Evolutionary conservation across 2,888 invertebrate genomes (phyloP), one percentile per base, ranked within the genome.

Genomic region (Patella caerulea): DNA sequence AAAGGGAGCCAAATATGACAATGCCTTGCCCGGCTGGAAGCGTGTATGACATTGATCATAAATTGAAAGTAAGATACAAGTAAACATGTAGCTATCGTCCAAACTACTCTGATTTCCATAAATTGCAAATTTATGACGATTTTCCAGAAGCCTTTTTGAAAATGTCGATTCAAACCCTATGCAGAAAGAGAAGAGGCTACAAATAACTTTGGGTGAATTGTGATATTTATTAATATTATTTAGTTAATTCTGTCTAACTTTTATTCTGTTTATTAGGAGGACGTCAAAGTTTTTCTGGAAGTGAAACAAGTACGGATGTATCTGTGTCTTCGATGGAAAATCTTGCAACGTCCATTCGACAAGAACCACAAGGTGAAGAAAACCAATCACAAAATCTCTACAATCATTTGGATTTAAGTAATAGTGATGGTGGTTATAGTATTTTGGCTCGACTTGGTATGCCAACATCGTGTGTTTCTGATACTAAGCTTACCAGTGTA

Each of bases 291-390:
- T 93, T 96, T 85, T 96, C 96, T 85, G 96, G 96, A 59, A 96
- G 96, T 91, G 97, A 97, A 92, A 96, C 96, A 7, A 90, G 90
- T 82, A 90, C 90, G 17, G 96, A 97, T 93, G 95, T 96, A 78
- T 96, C 96, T 17, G 84, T 90, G 73, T 96, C 96, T 4, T 97
- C 96, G 19, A 96, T 95, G 86, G 97, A 97, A 92, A 97, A 97
- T 92, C 92, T 97, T 82, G 96, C 89, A 24, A 85, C 86, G 2
- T 85, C 85, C 45, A 85, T 85, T 71, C 93, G 97, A 59, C 97
- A 97, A 88, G 97, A 97, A 90, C 97, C 97, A 0, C 97, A 97
- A 91, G 97, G 97, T 0, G 96, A 97, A 92, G 97, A 97, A 92
- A 88, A 88, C 72, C 85, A 86, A 53, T 75, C 86, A 4, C 82